These are phyloP conservation scores for Branchipolynoe longqiensis DNA, from an alignment of 2,888 invertebrate species.

Conservation along the genomic window DNA sequence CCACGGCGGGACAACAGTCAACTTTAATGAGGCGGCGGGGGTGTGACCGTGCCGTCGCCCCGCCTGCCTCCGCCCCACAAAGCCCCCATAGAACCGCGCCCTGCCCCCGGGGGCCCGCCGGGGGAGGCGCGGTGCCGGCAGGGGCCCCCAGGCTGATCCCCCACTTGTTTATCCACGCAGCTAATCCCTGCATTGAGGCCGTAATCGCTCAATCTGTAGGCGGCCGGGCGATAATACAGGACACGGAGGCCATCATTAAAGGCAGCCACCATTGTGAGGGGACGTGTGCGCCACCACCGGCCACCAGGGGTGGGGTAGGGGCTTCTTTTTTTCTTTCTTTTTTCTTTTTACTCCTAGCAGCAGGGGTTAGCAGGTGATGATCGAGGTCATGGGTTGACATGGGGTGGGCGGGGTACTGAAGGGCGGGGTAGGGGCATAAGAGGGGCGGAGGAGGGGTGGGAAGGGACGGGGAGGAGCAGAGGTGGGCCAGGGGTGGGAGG, in stretches of 20 bases:
- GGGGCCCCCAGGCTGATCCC: slow-evolving; percentile 25
- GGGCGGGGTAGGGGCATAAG: neutral
- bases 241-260: slow-evolving; percentile 28
- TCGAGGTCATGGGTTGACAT: neutral
- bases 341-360: neutral
- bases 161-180: slow-evolving; percentile 45
- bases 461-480: too few species aligned
- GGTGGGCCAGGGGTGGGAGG: too few species aligned
- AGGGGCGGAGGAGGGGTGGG: neutral
- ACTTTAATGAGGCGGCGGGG: slow-evolving; percentile 14
- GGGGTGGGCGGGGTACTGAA: neutral
- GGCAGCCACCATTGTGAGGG: slow-evolving; percentile 8
- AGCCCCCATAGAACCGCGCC: neutral
- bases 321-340: neutral
- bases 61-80: neutral
- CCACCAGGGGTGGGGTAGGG: neutral
- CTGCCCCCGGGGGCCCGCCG: neutral
- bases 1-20: slow-evolving; percentile 15
- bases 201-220: slow-evolving; percentile 19
- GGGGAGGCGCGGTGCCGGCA: neutral
- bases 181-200: slow-evolving; percentile 36
- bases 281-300: neutral
- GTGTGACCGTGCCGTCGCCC: neutral
- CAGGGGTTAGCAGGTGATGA: neutral
- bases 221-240: slow-evolving; percentile 9